These are phyloP conservation scores for Hiodon tergisus DNA, from an alignment of 2,113 vertebrate species.

Conservation along the genomic window DNA sequence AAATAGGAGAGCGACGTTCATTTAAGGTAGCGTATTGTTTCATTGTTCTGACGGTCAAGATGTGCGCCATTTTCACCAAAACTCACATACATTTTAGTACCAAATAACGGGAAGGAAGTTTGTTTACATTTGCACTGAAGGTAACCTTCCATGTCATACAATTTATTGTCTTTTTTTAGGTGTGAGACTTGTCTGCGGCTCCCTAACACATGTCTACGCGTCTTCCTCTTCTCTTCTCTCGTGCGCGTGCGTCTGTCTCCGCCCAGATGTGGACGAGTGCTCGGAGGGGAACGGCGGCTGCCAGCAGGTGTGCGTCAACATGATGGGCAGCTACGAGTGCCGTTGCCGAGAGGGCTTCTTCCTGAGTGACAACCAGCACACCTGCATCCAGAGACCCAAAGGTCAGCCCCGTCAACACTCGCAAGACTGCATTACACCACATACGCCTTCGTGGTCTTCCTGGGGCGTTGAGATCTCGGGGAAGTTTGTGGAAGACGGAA, in stretches of 20 bases:
- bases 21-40: too few species aligned
- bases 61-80: too few species aligned
- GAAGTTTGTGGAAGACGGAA: neutral
- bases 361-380: conserved; percentile 98
- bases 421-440: neutral
- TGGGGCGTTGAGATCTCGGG: too few species aligned
- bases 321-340: conserved; percentile 99
- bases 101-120: too few species aligned
- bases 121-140: too few species aligned
- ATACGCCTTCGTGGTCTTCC: too few species aligned
- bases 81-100: too few species aligned
- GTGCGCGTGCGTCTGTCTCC: conserved; percentile 17
- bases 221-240: neutral
- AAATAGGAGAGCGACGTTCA: too few species aligned
- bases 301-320: conserved; percentile 96
- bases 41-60: too few species aligned
- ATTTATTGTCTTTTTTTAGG: too few species aligned
- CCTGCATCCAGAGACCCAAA: conserved; percentile 96
- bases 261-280: conserved; percentile 90
- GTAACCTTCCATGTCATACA: too few species aligned
- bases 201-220: neutral
- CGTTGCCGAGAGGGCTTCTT: conserved; percentile 94
- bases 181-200: too few species aligned
- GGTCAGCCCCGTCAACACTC: conserved; percentile 53
- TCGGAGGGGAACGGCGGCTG: conserved; percentile 90